Conservation (phyloP, 2,113 vertebrate species). For the Collichthys lucidus region DNA sequence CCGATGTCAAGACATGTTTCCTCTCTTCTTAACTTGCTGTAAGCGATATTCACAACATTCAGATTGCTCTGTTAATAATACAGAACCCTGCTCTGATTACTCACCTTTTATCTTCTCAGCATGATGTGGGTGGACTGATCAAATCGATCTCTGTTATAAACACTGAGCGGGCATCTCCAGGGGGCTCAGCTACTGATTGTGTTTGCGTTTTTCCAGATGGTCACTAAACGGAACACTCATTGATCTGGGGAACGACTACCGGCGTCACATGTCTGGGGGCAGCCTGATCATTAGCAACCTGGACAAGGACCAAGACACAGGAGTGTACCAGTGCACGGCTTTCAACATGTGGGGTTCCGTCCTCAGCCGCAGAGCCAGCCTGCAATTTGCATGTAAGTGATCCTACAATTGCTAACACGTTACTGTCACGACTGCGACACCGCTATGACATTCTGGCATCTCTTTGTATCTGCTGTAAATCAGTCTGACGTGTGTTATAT, state of each 20-base stretch:
- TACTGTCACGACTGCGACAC: constrained; percentile 22
- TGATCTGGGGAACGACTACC: constrained; percentile 85
- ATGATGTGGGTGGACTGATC: constrained; percentile 64
- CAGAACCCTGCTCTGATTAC: constrained; percentile 41
- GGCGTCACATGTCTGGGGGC: constrained; percentile 85
- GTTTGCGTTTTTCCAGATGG: constrained; percentile 89
- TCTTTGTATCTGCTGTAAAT: constrained; percentile 41
- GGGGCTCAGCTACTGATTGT: constrained; percentile 82
- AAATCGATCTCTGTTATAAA: constrained; percentile 80
- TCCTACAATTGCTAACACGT: constrained; percentile 29
- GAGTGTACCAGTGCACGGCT: constrained; percentile 87
- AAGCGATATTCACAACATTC: background rate
- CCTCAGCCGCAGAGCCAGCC: constrained; percentile 85
- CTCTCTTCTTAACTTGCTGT: background rate
- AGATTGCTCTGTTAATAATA: constrained; percentile 37
- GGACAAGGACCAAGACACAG: constrained; percentile 86
- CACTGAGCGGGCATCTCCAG: constrained; percentile 72
- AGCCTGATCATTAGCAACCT: constrained; percentile 87
- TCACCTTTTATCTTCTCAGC: constrained; percentile 65
- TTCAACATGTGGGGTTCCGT: constrained; percentile 84
- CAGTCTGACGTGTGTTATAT: constrained; percentile 26
- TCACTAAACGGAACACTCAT: constrained; percentile 90
- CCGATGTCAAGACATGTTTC: background rate
- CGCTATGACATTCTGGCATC: constrained; percentile 29
- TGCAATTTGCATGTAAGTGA: constrained; percentile 91